Percentiles rank a stretch among this genome's conserved stretches.
phyloP scores from a whole-genome alignment of 2,888 invertebrate species.

The Agapostemon virescens region DNA sequence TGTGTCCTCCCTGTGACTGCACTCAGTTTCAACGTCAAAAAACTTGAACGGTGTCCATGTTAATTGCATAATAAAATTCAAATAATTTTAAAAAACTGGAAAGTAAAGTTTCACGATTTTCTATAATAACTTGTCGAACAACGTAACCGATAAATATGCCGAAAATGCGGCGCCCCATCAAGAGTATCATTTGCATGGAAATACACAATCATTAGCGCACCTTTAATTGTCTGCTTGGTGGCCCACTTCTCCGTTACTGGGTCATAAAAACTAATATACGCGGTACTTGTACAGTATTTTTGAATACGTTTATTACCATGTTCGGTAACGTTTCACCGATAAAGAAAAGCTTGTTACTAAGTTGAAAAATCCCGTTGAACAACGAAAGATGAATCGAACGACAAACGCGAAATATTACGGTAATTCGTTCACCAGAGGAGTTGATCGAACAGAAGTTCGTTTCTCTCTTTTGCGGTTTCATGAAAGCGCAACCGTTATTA shows the following conservation, averaged over 20 bases:
- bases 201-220: background rate
- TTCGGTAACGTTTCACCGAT: background rate
- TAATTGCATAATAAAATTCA: background rate
- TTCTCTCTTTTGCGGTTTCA: background rate
- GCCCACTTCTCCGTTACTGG: background rate
- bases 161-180: background rate
- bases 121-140: background rate
- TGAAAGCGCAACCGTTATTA: background rate
- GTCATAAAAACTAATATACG: background rate
- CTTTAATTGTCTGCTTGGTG: slow-evolving; percentile 3
- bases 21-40: background rate
- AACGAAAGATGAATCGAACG: background rate
- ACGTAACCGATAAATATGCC: background rate
- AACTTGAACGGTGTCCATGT: background rate
- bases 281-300: background rate
- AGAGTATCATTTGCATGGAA: background rate
- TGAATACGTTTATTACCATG: background rate
- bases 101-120: background rate
- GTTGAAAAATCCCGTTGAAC: background rate
- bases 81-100: background rate
- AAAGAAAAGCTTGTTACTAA: background rate
- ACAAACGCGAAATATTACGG: background rate
- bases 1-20: background rate
- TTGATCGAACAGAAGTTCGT: background rate
- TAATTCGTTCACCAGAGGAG: too few relatives aligned